Evolutionary conservation across 1,140 invertebrate species (phyloP).

Genomic region (Cheumatopsyche charites): DNA sequence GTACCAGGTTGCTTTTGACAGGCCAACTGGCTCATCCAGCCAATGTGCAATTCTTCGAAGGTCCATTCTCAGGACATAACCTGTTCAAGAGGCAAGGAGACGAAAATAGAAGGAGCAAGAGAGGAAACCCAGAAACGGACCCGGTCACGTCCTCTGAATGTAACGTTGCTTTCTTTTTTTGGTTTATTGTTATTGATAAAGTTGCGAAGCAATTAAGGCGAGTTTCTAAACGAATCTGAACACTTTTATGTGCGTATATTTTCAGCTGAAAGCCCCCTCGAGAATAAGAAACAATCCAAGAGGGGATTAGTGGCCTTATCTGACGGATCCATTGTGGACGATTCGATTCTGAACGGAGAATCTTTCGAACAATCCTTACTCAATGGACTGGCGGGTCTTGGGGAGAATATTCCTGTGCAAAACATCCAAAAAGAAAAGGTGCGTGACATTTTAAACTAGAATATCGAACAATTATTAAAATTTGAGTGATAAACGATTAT

Average conservation of each 20-base stretch:
- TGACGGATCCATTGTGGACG: conserved; percentile 71
- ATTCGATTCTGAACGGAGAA: conserved; percentile 59
- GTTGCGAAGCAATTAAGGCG: too few relatives aligned
- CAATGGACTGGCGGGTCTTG: conserved; percentile 71
- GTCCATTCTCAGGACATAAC: conserved; percentile 57
- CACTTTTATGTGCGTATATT: not conserved
- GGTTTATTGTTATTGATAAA: too few relatives aligned
- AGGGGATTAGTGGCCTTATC: conserved; percentile 67
- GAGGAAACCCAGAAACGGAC: conserved; percentile 60
- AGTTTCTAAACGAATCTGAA: too few relatives aligned
- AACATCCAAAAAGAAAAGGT: conserved; percentile 61
- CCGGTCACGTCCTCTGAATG: not conserved
- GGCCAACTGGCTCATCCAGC: conserved; percentile 59
- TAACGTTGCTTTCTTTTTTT: too few relatives aligned
- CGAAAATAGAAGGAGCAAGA: conserved; percentile 57
- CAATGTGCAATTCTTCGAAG: conserved; percentile 66
- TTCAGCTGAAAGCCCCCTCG: conserved; percentile 34
- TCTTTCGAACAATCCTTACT: conserved; percentile 61
- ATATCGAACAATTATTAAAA: too few relatives aligned
- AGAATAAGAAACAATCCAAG: conserved; percentile 64
- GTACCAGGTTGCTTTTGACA: conserved; percentile 52
- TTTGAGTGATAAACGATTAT: too few relatives aligned
- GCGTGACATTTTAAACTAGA: too few relatives aligned
- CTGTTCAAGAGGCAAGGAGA: conserved; percentile 60
- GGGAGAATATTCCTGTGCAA: conserved; percentile 64